Conservation (phyloP, 2,113 vertebrate species). For the Seriola rivoliana region DNA sequence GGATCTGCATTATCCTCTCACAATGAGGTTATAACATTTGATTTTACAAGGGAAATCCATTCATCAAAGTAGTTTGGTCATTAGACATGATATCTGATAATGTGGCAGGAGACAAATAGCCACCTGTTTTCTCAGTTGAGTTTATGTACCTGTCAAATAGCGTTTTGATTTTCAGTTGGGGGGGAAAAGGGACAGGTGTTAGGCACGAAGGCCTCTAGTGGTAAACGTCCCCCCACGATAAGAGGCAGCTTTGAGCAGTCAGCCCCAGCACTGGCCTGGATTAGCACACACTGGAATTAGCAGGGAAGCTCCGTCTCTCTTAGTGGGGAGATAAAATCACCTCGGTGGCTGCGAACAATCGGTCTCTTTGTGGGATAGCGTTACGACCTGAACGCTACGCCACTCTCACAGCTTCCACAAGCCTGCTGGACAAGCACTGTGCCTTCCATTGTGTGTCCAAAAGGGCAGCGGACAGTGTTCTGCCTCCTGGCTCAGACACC, state of each 20-base stretch:
- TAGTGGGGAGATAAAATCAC: slow-evolving; percentile 75
- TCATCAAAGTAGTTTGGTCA: slow-evolving; percentile 3
- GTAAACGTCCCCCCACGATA: slow-evolving; percentile 2
- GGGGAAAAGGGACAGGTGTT: slow-evolving; percentile 16
- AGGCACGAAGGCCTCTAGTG: slow-evolving; percentile 38
- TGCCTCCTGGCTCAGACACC: slow-evolving; percentile 73
- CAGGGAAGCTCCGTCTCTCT: slow-evolving; percentile 62
- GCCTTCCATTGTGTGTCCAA: slow-evolving; percentile 81
- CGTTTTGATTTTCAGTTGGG: not conserved
- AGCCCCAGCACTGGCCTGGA: slow-evolving; percentile 51
- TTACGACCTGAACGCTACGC: slow-evolving; percentile 72
- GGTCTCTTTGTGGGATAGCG: slow-evolving; percentile 77
- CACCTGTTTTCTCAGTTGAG: slow-evolving; percentile 10
- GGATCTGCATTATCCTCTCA: not conserved
- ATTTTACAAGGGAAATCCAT: not conserved
- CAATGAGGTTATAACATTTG: not conserved
- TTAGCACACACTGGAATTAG: slow-evolving; percentile 69
- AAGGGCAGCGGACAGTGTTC: slow-evolving; percentile 81
- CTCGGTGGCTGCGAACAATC: slow-evolving; percentile 74
- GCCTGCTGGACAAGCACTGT: slow-evolving; percentile 77
- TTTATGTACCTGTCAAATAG: not conserved
- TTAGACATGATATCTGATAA: slow-evolving; percentile 5
- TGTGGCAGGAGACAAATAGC: not conserved
- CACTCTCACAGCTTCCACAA: slow-evolving; percentile 69
- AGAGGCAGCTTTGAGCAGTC: slow-evolving; percentile 27